Base-by-base conservation (phyloP, 2,797 vertebrate species). In the Pteronotus mesoamericanus region DNA sequence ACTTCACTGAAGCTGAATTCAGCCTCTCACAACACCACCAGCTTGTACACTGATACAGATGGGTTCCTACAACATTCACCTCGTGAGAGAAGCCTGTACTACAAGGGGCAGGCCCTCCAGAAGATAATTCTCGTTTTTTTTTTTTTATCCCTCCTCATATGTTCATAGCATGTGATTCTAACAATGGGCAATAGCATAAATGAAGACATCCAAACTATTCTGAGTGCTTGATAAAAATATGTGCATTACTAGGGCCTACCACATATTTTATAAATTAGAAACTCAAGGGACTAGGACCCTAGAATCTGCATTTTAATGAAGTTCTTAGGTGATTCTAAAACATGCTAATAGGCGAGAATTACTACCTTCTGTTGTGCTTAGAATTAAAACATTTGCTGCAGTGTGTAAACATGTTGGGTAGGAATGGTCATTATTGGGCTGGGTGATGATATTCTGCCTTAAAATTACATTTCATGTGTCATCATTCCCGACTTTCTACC, bases 351-450 rank as follows among this genome's bases (percentile, higher is more conserved):
- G 42, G 89, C 80, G 9, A 86, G 64, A 90, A 91, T 75, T 44
- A 51, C 22, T 84, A 15, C 34, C 7, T 53, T 74, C 48, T 34
- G 5, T 87, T 89, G 14, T 92, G 37, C 24, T 95, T 95, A 92
- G 26, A 95, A 83, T 69, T 57, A 85, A 95, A 97, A 32, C 8
- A 74, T 72, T 94, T 89, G 21, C 64, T 94, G 9, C 51, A 89
- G 3, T 68, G 1, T 87, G 24, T 12, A 93, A 80, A 91, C 64
- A 91, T 39, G 29, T 88, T 94, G 90, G 2, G 9, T 82, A 91
- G 0, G 7, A 51, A n/a, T 95, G 22, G 19, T 83, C 12, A 94
- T 84, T 86, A 21, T 84, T 94, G 44, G 34, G 39, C 10, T 72
- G 24, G 44, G 4, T 51, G 16, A 92, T 85, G 55, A 64, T 78